A percentile compares a stretch with the other conserved stretches of the same genome.
Evolutionary conservation across 2,797 vertebrate genomes (phyloP).

Genomic region (Phoxinus dragarum): DNA sequence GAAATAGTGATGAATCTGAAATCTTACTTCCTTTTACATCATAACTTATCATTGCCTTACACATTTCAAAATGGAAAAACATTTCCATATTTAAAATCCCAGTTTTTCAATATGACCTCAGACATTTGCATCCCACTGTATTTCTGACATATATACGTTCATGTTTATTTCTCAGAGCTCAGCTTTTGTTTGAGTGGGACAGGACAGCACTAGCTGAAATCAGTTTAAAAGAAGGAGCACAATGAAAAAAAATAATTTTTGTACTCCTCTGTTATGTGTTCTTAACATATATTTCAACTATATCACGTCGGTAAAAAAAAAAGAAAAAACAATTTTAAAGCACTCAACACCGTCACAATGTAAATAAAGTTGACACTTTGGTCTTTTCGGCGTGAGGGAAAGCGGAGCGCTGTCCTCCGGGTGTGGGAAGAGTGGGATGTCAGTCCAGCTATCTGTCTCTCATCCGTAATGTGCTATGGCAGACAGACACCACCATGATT

Average conservation of each 20-base stretch:
- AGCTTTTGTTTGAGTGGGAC: background rate
- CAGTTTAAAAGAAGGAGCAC: background rate
- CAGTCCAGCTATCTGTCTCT: conserved; percentile 36
- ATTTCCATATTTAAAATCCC: background rate
- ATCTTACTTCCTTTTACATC: background rate
- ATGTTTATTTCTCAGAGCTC: background rate
- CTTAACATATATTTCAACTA: background rate
- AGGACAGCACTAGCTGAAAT: background rate
- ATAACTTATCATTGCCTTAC: background rate
- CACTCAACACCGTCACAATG: conserved; percentile 19
- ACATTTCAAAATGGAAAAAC: background rate
- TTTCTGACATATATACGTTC: background rate
- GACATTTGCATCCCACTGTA: background rate
- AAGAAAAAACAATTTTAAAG: background rate
- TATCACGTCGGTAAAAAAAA: background rate
- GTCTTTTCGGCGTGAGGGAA: conserved; percentile 2
- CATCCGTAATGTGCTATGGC: conserved; percentile 41
- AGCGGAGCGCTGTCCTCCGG: conserved; percentile 19
- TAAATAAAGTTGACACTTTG: conserved; percentile 46
- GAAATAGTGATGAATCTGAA: background rate
- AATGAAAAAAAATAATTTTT: background rate
- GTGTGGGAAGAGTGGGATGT: conserved; percentile 22
- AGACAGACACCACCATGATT: conserved; percentile 46
- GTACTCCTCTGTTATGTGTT: background rate
- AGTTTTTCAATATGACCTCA: background rate